phyloP scores from a whole-genome alignment of 2,888 invertebrate species.

The Scaptomyza flava region DNA sequence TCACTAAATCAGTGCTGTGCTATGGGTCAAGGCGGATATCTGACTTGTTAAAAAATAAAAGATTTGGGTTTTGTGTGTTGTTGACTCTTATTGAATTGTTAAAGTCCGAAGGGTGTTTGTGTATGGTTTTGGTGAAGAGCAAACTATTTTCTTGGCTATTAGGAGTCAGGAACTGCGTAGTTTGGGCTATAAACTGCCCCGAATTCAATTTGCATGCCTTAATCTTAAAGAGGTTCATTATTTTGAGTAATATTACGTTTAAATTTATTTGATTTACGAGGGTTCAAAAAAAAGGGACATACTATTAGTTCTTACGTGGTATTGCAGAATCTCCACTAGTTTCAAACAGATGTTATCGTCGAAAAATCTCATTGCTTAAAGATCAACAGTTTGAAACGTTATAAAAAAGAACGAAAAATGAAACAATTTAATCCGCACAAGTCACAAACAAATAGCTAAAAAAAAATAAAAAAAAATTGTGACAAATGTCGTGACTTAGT shows the following conservation, averaged over 20 bases:
- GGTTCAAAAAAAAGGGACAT: not conserved
- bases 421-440: not conserved
- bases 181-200: not conserved
- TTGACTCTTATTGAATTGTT: constrained; percentile 73
- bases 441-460: constrained; percentile 1
- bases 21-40: constrained; percentile 65
- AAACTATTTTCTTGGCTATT: constrained; percentile 40
- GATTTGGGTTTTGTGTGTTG: constrained; percentile 50
- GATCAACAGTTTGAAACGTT: not conserved
- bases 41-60: constrained; percentile 58
- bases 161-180: constrained; percentile 1
- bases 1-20: constrained; percentile 1
- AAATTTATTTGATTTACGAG: not conserved
- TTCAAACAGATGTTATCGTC: not conserved
- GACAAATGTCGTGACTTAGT: constrained; percentile 8
- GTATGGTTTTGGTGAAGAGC: not conserved
- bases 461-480: not conserved
- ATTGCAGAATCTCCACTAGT: not conserved
- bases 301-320: not conserved
- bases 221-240: not conserved
- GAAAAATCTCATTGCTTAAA: not conserved
- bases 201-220: constrained; percentile 6
- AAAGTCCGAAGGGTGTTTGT: constrained; percentile 9
- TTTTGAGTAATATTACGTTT: not conserved
- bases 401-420: not conserved